Base-by-base conservation (phyloP, 2,888 invertebrate genomes). In the Caenorhabditis sp. region DNA sequence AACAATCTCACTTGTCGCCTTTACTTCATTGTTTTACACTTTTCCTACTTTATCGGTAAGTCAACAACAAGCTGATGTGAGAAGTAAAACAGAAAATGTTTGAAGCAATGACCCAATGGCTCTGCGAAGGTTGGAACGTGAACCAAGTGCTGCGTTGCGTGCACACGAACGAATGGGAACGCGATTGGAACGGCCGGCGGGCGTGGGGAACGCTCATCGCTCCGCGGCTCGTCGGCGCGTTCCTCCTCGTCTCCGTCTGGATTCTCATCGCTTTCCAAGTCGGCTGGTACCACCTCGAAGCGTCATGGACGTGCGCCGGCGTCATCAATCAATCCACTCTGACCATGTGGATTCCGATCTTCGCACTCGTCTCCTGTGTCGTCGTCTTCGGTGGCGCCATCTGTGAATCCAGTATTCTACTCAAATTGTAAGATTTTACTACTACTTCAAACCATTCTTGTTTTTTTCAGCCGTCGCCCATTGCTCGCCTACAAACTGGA, bases 71-170 rank as follows among this genome's bases (percentile, higher is more conserved):
- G 30, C 30, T 22, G 4, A 2, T 6, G 8, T 22, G 1, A n/a
- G 1, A n/a, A 8, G 9, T 15, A 22, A n/a, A n/a, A n/a, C n/a
- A n/a, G n/a, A n/a, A n/a, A n/a, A n/a, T 0, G 13, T 13, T 63
- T 66, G 26, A 27, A 68, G 70, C 59, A 27, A 70, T 70, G 70
- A 11, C 37, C 0, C 70, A 70, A 22, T 70, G 59, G 59, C 17
- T 70, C 1, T 15, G 43, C n/a, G 70, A 70, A 27, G 59, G 26
- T 8, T 70, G 27, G 20, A 70, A 70, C 15, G 70, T 70, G 24
- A 70, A 70, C 27, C 70, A 70, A 52, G 59, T 70, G 26, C 32
- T 70, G 4, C 58, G 70, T 7, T n/a, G 22, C n/a, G 70, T 70
- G n/a, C 50, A 59, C 22, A 11, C 37, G 1, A 70, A 70, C 32